Conservation (phyloP, 2,113 vertebrate genomes). For the Lamprologus callipterus region DNA sequence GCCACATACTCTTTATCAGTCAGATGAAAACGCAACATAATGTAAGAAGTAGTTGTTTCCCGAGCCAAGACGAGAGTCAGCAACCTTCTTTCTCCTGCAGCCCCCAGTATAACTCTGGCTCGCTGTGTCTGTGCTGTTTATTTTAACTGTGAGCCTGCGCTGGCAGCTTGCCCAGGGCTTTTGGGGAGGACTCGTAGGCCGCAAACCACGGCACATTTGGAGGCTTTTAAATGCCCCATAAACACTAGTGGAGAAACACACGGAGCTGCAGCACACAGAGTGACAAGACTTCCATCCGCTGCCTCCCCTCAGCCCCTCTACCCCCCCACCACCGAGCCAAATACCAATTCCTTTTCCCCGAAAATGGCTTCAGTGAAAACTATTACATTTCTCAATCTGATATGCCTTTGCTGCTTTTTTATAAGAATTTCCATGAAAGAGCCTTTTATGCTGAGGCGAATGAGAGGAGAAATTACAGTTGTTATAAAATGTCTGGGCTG, state of each 20-base stretch:
- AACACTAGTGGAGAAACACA: conserved; percentile 32
- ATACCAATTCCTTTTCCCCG: background rate
- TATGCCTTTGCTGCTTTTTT: conserved; percentile 14
- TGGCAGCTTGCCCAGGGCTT: conserved; percentile 24
- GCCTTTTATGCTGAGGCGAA: conserved; percentile 26
- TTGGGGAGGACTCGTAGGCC: conserved; percentile 37
- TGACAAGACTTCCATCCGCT: background rate
- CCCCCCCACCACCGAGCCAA: background rate
- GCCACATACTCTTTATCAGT: background rate
- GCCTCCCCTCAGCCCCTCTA: background rate
- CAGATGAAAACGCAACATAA: background rate
- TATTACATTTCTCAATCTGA: conserved; percentile 48
- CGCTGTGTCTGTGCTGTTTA: conserved; percentile 11
- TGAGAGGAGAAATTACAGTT: conserved; percentile 38
- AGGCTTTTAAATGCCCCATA: conserved; percentile 56
- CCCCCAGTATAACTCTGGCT: background rate
- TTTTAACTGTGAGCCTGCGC: conserved; percentile 9
- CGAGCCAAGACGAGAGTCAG: conserved; percentile 6
- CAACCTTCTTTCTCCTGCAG: background rate
- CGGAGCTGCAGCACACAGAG: background rate
- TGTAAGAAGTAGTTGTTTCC: background rate
- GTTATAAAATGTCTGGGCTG: conserved; percentile 7
- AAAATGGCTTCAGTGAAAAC: conserved; percentile 42
- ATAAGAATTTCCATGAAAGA: conserved; percentile 43
- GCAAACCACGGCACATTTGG: conserved; percentile 54